A percentile compares a stretch with the other conserved stretches of the same genome.
phyloP scores from a whole-genome alignment of 2,888 invertebrate species.

The Drosophila paracracens region DNA sequence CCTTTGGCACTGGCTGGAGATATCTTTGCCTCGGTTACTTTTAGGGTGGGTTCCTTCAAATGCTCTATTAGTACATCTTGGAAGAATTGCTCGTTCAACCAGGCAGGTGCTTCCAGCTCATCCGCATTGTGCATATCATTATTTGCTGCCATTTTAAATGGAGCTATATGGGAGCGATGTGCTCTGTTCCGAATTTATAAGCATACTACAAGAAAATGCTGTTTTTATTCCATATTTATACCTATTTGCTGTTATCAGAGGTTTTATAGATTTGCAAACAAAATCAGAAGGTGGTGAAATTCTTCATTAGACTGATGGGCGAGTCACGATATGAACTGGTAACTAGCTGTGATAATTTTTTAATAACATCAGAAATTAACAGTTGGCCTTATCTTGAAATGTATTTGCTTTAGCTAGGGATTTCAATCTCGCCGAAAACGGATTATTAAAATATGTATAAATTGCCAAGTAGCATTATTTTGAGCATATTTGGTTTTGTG shows the following conservation, averaged over 20 bases:
- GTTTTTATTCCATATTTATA: constrained; percentile 8
- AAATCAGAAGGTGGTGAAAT: constrained; percentile 9
- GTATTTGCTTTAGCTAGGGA: not conserved
- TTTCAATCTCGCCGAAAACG: not conserved
- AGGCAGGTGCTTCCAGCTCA: constrained; percentile 34
- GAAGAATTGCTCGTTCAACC: constrained; percentile 33
- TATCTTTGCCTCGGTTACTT: constrained; percentile 29
- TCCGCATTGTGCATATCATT: constrained; percentile 28
- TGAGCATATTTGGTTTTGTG: no score
- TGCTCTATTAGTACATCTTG: constrained; percentile 10
- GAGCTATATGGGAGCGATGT: not conserved
- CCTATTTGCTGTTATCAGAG: not conserved
- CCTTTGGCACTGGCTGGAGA: constrained; percentile 65
- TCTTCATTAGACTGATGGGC: constrained; percentile 15
- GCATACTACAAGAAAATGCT: constrained; percentile 3
- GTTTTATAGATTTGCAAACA: constrained; percentile 1
- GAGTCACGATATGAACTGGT: not conserved
- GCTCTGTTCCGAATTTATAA: not conserved
- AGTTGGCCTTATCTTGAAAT: not conserved
- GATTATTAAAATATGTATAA: not conserved
- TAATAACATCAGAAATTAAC: not conserved
- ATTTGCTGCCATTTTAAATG: constrained; percentile 17
- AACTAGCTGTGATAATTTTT: not conserved
- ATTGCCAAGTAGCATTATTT: not conserved
- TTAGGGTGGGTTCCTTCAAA: constrained; percentile 24